A percentile compares a stretch with the other conserved stretches of the same genome.
These are phyloP conservation scores for Amphimedon queenslandica DNA, from an alignment of 37 sponge, comb jelly and placozoan species.

Conservation along the genomic window DNA sequence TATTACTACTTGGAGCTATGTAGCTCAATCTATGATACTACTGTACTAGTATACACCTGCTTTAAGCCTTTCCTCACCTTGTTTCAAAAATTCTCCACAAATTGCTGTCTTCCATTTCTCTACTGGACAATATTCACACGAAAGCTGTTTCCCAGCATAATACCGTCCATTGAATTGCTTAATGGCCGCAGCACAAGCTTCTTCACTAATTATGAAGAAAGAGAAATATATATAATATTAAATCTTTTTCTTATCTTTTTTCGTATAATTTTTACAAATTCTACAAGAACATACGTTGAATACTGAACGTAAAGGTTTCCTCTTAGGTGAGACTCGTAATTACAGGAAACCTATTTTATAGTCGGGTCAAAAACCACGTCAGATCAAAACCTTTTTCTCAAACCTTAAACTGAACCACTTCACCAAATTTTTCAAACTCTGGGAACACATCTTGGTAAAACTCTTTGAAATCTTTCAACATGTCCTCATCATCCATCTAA, in stretches of 20 bases:
- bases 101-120: slow-evolving; percentile 54
- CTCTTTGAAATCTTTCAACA: slow-evolving; percentile 59
- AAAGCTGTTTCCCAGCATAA: slow-evolving; percentile 89
- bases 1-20: too few species aligned
- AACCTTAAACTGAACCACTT: slow-evolving; percentile 89
- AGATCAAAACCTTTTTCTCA: neutral
- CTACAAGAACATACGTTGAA: slow-evolving; percentile 45
- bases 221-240: too few species aligned
- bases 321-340: slow-evolving; percentile 89
- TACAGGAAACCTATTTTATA: slow-evolving; percentile 75
- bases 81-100: slow-evolving; percentile 35
- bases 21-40: too few species aligned
- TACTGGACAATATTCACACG: slow-evolving; percentile 82
- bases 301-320: slow-evolving; percentile 98
- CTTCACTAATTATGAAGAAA: slow-evolving; percentile 45
- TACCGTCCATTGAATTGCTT: slow-evolving; percentile 90
- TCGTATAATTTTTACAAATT: too few species aligned
- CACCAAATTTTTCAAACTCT: slow-evolving; percentile 81
- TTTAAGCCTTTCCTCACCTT: too few species aligned
- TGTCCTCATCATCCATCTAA: slow-evolving; percentile 88
- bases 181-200: slow-evolving; percentile 74
- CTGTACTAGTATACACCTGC: too few species aligned
- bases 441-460: slow-evolving; percentile 91
- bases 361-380: neutral
- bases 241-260: too few species aligned